Base-by-base conservation (phyloP, 1,140 invertebrate genomes). In the Charaxes varanes region DNA sequence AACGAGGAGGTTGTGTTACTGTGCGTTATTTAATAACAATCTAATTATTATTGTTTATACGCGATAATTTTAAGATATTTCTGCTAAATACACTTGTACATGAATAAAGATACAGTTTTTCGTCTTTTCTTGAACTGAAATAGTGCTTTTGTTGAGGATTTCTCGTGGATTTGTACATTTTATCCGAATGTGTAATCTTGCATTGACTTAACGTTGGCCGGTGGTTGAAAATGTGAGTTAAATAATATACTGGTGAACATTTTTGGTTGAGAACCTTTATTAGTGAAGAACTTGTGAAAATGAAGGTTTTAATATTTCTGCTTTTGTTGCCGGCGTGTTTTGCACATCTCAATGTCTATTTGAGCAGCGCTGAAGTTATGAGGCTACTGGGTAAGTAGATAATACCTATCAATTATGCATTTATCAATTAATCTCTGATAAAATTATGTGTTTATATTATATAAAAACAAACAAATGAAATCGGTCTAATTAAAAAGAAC, bases 141-240 rank as follows among this genome's bases (percentile, higher is more conserved):
- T 49, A 38, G 42, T 49, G 43, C 22, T 49, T 59, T 63, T 52
- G 16, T 45, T 44, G 33, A 22, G 26, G 30, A 43, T 60, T 62
- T 64, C 45, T 58, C 41, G 53, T 63, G 56, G 59, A 70, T 71
- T 77, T 69, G 50, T 71, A 72, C 66, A 59, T 73, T 73, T 77
- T 78, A 73, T 65, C 62, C 62, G 58, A 70, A 66, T 73, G 68
- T 76, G 62, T 76, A 67, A 77, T 74, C 69, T 79, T 70, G 62
- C 64, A 68, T 67, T 67, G 60, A 74, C 59, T 66, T 53, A 48
- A 58, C 63, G 53, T 71, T 55, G 58, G 65, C 70, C 73, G 59
- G 70, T 78, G 68, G 62, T 64, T 71, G 62, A 82, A 82, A 82
- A 82, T 82, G 74, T 82, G 71, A 78, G 66, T 65, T 53, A 71